Conservation (phyloP, 2,113 vertebrate species). For the Hymenochirus boettgeri region DNA sequence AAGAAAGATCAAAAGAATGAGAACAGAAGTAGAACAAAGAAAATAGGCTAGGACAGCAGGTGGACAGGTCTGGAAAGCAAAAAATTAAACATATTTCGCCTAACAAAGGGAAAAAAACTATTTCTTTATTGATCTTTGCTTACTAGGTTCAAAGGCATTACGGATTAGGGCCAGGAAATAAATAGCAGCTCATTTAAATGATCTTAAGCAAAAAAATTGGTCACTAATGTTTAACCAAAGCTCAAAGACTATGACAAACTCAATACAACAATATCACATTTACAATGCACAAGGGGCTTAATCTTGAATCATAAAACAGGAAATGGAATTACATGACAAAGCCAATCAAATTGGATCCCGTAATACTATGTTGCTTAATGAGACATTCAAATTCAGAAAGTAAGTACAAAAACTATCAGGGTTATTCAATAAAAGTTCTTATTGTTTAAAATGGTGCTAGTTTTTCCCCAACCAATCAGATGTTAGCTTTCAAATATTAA, state of each 20-base stretch:
- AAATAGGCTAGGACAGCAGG: neutral
- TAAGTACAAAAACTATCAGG: too few relatives aligned
- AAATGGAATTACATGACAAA: neutral
- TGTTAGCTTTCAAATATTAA: too few relatives aligned
- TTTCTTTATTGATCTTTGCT: conserved; percentile 4
- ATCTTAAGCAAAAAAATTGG: neutral
- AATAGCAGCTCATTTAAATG: neutral
- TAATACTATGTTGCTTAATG: too few relatives aligned
- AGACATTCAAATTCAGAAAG: too few relatives aligned
- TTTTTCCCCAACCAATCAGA: too few relatives aligned
- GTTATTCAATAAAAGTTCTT: too few relatives aligned
- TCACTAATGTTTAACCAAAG: too few relatives aligned
- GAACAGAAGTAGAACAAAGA: neutral
- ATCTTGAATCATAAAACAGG: neutral
- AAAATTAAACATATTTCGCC: too few relatives aligned
- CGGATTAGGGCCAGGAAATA: neutral
- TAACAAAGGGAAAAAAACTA: neutral
- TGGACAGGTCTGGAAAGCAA: neutral
- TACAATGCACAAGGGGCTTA: neutral
- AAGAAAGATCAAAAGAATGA: neutral
- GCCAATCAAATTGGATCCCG: neutral
- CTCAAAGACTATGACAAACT: neutral
- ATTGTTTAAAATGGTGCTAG: too few relatives aligned
- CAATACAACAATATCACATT: neutral
- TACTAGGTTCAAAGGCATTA: neutral